A percentile compares a stretch with the other conserved stretches of the same genome.
phyloP scores from a whole-genome alignment of 1,140 invertebrate species.

The Drepana arcuata region DNA sequence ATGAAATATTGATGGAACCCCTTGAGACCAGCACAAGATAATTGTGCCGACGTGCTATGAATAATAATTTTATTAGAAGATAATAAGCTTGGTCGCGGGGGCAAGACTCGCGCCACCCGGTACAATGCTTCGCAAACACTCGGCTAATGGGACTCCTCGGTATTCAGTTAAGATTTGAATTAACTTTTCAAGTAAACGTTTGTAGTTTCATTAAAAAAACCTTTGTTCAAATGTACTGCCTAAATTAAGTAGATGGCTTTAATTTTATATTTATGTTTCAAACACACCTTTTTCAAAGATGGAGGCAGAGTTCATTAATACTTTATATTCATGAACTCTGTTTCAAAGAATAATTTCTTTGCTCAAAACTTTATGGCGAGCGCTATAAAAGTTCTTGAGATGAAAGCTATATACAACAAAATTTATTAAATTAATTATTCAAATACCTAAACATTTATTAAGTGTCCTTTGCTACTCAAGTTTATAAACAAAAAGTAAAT shows the following conservation, averaged over 20 bases:
- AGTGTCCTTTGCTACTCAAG: no score
- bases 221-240: not conserved
- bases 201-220: constrained; percentile 11
- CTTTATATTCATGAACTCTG: constrained; percentile 19
- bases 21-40: no score
- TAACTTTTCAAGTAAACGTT: constrained; percentile 24
- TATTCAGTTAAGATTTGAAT: constrained; percentile 30
- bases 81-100: constrained; percentile 21
- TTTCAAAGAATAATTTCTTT: constrained; percentile 18
- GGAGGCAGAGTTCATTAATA: no score
- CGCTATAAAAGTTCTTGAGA: constrained; percentile 12
- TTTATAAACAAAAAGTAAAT: no score
- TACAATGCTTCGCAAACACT: constrained; percentile 26
- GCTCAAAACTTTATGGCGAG: constrained; percentile 11
- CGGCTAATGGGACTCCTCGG: constrained; percentile 22
- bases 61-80: constrained; percentile 35
- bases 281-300: constrained; percentile 13
- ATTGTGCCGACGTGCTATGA: constrained; percentile 34
- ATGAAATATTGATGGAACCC: constrained; percentile 17
- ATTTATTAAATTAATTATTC: constrained; percentile 6
- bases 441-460: no score
- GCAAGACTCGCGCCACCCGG: constrained; percentile 7
- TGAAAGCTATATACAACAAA: constrained; percentile 9
- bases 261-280: constrained; percentile 10
- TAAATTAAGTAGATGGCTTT: constrained; percentile 5